phyloP scores from a whole-genome alignment of 2,888 invertebrate genomes.

The Scaptomyza reducta region DNA sequence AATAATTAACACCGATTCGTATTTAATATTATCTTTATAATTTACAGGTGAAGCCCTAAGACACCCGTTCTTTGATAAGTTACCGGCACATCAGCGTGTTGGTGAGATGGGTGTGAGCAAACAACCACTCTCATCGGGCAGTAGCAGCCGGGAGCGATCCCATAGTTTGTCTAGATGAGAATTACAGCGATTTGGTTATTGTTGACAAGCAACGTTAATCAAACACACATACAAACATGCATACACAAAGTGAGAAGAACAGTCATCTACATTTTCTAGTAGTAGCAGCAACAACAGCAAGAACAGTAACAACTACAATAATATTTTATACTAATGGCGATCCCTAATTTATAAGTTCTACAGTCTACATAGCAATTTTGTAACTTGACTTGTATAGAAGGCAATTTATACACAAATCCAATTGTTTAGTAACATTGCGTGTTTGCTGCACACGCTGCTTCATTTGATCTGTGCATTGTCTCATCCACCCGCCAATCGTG shows the following conservation, averaged over 20 bases:
- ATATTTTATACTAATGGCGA: constrained; percentile 34
- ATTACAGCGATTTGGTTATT: constrained; percentile 85
- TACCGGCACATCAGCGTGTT: constrained; percentile 91
- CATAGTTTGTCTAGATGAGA: constrained; percentile 85
- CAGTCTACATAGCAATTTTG: constrained; percentile 63
- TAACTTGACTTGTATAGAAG: constrained; percentile 74
- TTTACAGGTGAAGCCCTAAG: constrained; percentile 90
- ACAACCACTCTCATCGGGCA: constrained; percentile 81
- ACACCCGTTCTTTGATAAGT: constrained; percentile 96
- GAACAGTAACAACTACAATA: constrained; percentile 26
- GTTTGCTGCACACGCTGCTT: constrained; percentile 39
- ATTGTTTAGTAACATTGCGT: constrained; percentile 39
- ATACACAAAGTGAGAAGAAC: constrained; percentile 43
- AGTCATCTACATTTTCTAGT: constrained; percentile 39
- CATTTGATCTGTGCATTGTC: constrained; percentile 64
- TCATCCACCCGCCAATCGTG: constrained; percentile 62
- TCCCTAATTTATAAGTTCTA: constrained; percentile 66
- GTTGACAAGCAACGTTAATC: constrained; percentile 81
- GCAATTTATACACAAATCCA: constrained; percentile 58
- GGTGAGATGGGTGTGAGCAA: constrained; percentile 84
- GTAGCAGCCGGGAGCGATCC: constrained; percentile 87
- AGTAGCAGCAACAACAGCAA: constrained; percentile 19
- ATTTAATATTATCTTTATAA: not conserved
- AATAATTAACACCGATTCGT: not conserved
- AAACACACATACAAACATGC: constrained; percentile 62